Evolutionary conservation across 2,888 invertebrate species (phyloP).

Genomic region (Caenorhabditis virilis): DNA sequence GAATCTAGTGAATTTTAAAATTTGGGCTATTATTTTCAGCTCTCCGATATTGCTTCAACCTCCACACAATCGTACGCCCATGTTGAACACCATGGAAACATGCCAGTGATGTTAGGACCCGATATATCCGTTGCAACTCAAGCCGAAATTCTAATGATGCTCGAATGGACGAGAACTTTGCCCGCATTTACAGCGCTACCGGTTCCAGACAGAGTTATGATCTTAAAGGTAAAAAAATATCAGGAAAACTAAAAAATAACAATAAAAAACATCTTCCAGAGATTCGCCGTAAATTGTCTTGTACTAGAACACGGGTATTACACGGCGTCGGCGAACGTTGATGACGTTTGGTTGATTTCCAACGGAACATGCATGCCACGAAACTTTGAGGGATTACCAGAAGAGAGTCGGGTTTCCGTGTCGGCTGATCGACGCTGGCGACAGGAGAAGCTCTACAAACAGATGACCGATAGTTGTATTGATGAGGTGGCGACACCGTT

Average conservation of each 20-base stretch:
- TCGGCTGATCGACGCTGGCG: slow-evolving; percentile 64
- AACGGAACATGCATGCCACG: slow-evolving; percentile 66
- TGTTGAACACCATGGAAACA: slow-evolving; percentile 23
- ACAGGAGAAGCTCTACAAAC: slow-evolving; percentile 66
- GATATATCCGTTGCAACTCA: slow-evolving; percentile 58
- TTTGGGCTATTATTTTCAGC: too few relatives aligned
- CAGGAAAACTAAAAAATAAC: too few relatives aligned
- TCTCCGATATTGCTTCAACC: too few relatives aligned
- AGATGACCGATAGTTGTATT: slow-evolving; percentile 63
- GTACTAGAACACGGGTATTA: slow-evolving; percentile 65
- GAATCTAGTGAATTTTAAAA: too few relatives aligned
- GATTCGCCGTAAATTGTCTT: slow-evolving; percentile 61
- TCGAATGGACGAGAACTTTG: slow-evolving; percentile 95
- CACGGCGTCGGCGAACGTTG: slow-evolving; percentile 54
- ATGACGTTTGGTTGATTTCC: slow-evolving; percentile 66
- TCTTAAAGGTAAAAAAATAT: slow-evolving; percentile 51
- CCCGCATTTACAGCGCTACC: slow-evolving; percentile 92
- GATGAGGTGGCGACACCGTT: slow-evolving; percentile 66
- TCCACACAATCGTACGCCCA: neutral
- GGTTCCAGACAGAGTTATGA: slow-evolving; percentile 82
- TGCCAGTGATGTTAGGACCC: slow-evolving; percentile 53
- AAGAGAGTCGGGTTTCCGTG: slow-evolving; percentile 47
- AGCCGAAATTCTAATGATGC: slow-evolving; percentile 82
- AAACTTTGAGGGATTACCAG: slow-evolving; percentile 55
- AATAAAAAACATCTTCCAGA: slow-evolving; percentile 16